These are phyloP conservation scores for Drosophila buzzatii DNA, from an alignment of 2,888 invertebrate species.

Conservation along the genomic window DNA sequence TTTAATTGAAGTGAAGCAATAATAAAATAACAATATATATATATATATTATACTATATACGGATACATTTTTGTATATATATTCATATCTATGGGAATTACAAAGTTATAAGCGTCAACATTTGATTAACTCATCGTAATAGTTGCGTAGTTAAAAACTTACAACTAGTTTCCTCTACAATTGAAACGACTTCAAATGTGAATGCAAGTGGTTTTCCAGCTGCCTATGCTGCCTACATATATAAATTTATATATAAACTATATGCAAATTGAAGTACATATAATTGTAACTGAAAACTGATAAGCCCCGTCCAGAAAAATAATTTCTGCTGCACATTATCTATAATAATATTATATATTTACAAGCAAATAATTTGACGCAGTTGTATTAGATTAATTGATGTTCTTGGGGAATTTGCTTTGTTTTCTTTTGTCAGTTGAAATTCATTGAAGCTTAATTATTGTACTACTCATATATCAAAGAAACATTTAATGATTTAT, in stretches of 20 bases:
- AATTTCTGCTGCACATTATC: neutral
- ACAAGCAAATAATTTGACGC: conserved; percentile 6
- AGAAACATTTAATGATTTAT: neutral
- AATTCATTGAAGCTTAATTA: conserved; percentile 35
- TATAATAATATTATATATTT: neutral
- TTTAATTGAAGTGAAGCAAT: conserved; percentile 34
- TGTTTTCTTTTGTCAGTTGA: neutral
- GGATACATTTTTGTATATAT: neutral
- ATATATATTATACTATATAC: neutral
- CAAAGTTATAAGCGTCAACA: neutral
- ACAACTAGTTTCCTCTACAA: neutral
- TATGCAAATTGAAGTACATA: conserved; percentile 1
- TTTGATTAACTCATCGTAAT: neutral
- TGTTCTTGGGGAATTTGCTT: neutral
- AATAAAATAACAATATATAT: conserved; percentile 7
- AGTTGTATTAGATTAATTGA: neutral
- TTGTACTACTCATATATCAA: conserved; percentile 14
- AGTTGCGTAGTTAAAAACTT: neutral
- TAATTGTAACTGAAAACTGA: conserved; percentile 24
- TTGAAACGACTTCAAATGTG: conserved; percentile 4
- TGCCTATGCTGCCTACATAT: neutral
- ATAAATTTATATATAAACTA: neutral
- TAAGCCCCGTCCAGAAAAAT: conserved; percentile 36
- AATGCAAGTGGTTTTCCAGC: conserved; percentile 15
- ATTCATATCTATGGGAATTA: neutral